Base-by-base conservation (phyloP, 2,888 invertebrate genomes). In the Brenthis daphne region DNA sequence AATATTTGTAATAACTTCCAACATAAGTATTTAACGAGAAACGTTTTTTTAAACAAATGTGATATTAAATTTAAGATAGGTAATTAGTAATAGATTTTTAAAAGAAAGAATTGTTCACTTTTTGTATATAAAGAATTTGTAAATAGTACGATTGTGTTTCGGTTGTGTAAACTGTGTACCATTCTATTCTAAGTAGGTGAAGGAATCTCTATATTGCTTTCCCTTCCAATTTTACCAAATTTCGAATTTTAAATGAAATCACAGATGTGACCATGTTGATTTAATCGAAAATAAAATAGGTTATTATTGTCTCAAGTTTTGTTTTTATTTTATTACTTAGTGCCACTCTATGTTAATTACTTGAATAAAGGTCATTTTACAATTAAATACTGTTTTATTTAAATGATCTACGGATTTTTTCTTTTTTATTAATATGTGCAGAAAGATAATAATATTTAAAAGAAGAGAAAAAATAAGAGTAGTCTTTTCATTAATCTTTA, bases 61-160 rank as follows among this genome's bases (percentile, higher is more conserved):
- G 88, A 88, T 88, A 88, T 83, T 87, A 87, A 85, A 80, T 72
- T 83, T 87, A 88, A 85, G 85, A 58, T 66, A 60, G 65, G 83
- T 84, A 43, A 43, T 43, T 69, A 71, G 70, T 51, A 20, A 37
- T 60, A 57, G 47, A 50, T 70, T 69, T 58, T 50, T 54, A 61
- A 63, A 65, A 57, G 54, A 43, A 43, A 20, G 50, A 51, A 65
- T 65, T 48, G 65, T 57, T 65, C 51, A 65, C 64, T 57, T 60
- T 61, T 57, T 54, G 37, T 53, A 55, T 63, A 57, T 64, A 72
- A 65, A 68, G 63, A 64, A 13, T 58, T 64, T 57, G 57, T 65
- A 65, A 53, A 64, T 61, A 66, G 53, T 53, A 58, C 63, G 33
- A 61, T 37, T 67, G 50, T 37, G 33, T 51, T 55, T 67, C 14